Percentiles rank a stretch among this genome's conserved stretches.
These are phyloP conservation scores for Geotrypetes seraphini DNA, from an alignment of 2,797 vertebrate genomes.

Conservation along the genomic window DNA sequence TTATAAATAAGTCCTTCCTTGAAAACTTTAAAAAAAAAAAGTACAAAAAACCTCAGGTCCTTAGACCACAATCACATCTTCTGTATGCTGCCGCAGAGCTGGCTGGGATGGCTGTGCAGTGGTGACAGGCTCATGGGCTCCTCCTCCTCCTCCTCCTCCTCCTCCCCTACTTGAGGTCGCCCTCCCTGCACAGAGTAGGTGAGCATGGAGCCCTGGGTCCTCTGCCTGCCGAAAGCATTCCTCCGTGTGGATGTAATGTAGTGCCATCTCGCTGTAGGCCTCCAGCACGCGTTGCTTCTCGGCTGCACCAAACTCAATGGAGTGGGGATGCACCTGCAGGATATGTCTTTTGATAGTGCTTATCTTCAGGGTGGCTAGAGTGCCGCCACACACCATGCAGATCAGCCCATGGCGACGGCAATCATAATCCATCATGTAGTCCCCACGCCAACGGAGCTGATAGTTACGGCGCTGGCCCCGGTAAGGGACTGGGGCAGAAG, in stretches of 20 bases:
- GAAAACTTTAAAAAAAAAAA: too few species aligned
- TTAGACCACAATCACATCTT: too few species aligned
- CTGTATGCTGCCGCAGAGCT: too few species aligned
- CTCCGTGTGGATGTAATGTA: slow-evolving; percentile 53
- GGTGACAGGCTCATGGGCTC: too few species aligned
- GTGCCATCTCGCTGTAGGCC: slow-evolving; percentile 63
- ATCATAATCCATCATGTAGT: slow-evolving; percentile 86
- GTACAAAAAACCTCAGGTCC: too few species aligned
- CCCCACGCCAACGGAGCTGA: slow-evolving; percentile 74
- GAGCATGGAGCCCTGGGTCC: slow-evolving; percentile 2
- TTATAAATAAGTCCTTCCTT: too few species aligned
- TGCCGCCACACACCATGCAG: slow-evolving; percentile 74
- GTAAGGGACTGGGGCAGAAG: slow-evolving; percentile 58
- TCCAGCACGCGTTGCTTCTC: slow-evolving; percentile 70
- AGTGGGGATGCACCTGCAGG: slow-evolving; percentile 80
- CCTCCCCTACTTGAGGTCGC: too few species aligned
- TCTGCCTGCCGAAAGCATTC: slow-evolving; percentile 38
- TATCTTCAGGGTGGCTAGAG: slow-evolving; percentile 68
- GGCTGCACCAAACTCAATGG: slow-evolving; percentile 63
- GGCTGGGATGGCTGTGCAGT: too few species aligned
- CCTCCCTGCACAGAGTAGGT: too few species aligned
- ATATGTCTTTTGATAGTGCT: slow-evolving; percentile 79
- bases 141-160: too few species aligned
- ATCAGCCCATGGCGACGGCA: slow-evolving; percentile 68
- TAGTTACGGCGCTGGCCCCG: slow-evolving; percentile 77